Base-by-base conservation (phyloP, 1,140 invertebrate species). In the Drosophila ogumai region DNA sequence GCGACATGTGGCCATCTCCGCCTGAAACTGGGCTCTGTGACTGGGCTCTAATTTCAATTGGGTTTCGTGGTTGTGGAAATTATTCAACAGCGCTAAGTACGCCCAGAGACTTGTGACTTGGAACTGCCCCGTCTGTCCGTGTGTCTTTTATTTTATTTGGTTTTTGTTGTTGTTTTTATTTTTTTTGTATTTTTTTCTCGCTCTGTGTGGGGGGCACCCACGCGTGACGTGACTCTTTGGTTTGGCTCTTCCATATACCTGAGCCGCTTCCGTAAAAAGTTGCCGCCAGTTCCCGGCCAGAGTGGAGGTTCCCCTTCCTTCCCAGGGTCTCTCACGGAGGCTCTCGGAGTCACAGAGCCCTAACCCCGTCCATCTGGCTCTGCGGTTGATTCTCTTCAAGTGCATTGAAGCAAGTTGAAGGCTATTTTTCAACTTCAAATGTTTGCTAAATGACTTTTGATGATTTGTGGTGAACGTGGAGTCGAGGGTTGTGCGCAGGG, bases 381-480 rank as follows among this genome's bases (percentile, higher is more conserved):
- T 67, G 79, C 79, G 67, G 67, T 76, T 61, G 61, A 78, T 81
- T 75, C 85, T 87, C 84, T 78, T 90, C 86, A 81, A 90, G 81
- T 85, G 85, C 85, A 90, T 90, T 90, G 77, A 90, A 90, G 85
- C 85, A 90, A 85, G 66, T 82, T 90, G 86, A 81, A 90, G 85
- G 85, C 85, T 90, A 90, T 90, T 90, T 90, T 90, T 90, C 85
- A 90, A 90, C 85, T 81, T 90, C 85, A 90, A 90, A 90, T 90
- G 85, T 90, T 88, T 90, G 85, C 85, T 90, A 90, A 90, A 90
- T 90, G 85, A 90, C 85, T 90, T 90, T 90, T 90, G 85, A 90
- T 90, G 85, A 90, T 90, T 90, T 90, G 85, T 90, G 86, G 85
- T 80, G 69, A 81, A 50, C 60, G 49, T 36, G 44, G 32, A 40